These are phyloP conservation scores for Gasteruption jaculator DNA, from an alignment of 2,888 invertebrate species.

Conservation along the genomic window DNA sequence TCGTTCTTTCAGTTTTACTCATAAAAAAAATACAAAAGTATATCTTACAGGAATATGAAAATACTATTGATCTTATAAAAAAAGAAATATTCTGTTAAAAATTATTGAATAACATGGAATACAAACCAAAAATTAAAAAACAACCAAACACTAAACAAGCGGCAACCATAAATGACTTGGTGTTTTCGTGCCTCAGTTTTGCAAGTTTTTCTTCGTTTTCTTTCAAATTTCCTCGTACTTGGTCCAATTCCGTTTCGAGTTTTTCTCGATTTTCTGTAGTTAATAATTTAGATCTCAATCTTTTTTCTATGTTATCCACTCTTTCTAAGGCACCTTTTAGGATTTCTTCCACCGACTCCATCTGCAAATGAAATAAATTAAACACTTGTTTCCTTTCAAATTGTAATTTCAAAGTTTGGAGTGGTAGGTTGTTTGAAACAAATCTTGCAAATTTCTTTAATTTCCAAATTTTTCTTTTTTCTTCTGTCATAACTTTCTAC, in stretches of 20 bases:
- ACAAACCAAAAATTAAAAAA: constrained; percentile 37
- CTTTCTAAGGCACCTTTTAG: constrained; percentile 35
- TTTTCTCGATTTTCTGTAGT: constrained; percentile 37
- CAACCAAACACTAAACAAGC: constrained; percentile 36
- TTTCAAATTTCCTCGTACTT: constrained; percentile 35
- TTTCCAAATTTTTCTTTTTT: too few relatives aligned
- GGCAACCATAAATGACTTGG: constrained; percentile 38
- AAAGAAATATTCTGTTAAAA: constrained; percentile 1
- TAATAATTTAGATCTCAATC: constrained; percentile 33
- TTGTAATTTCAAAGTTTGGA: too few relatives aligned
- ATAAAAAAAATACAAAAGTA: too few relatives aligned
- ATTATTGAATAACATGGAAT: constrained; percentile 27
- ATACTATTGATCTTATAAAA: too few relatives aligned
- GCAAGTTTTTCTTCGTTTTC: constrained; percentile 36
- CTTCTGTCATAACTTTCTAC: too few relatives aligned
- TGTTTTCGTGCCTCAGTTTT: constrained; percentile 36
- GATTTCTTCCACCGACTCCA: constrained; percentile 37
- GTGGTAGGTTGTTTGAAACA: too few relatives aligned
- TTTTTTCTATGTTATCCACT: constrained; percentile 36
- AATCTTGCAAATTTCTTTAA: too few relatives aligned
- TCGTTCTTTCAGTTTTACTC: too few relatives aligned
- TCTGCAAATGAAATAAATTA: constrained; percentile 26
- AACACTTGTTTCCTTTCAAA: too few relatives aligned
- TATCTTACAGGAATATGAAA: too few relatives aligned
- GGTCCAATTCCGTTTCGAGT: constrained; percentile 38